Evolutionary conservation across 2,888 invertebrate genomes (phyloP), one percentile per base, ranked within the genome.

Genomic region (Hirtodrosophila histrioides): DNA sequence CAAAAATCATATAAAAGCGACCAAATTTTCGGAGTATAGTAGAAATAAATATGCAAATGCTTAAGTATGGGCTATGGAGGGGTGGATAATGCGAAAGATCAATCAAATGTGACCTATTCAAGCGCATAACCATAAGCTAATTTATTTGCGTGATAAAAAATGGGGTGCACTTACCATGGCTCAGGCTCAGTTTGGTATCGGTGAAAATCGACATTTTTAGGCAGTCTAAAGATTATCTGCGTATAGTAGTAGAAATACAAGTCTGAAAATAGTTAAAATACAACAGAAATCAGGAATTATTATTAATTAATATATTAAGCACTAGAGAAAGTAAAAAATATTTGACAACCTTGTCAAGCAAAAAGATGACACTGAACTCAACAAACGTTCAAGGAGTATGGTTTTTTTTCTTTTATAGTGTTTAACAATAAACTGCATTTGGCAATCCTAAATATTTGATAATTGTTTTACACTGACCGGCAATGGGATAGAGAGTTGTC

Each of bases 1-100:
- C 17, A 51, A 70, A 80, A 72, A 76, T 72, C 43, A 6, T 10
- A 40, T 24, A 10, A 55, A 51, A 41, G 9, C 27, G 17, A 11
- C 17, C 9, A 23, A 41, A 37, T 46, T 40, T 4, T 5, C 9
- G 29, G 17, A n/a, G 33, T 12, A 35, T 17, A 41, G 29, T 44
- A 37, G 35, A 50, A 33, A 3, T 12, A 45, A 58, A 37, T 86
- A 79, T 79, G 85, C 62, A 82, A 79, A 85, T 4, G 10, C 17
- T 35, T 27, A 23, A 29, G 4, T 12, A 35, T 7, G 4, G 23
- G 4, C 3, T 24, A 33, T 9, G 3, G 0, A 11, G 54, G 73
- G 76, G 68, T 54, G 49, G 60, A 5, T 35, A 10, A 44, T 12
- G 35, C 7, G 5, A 9, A 5, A 50, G 58, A 80, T 71, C 82